phyloP scores from a whole-genome alignment of 2,888 invertebrate species.

The Dione vanillae region DNA sequence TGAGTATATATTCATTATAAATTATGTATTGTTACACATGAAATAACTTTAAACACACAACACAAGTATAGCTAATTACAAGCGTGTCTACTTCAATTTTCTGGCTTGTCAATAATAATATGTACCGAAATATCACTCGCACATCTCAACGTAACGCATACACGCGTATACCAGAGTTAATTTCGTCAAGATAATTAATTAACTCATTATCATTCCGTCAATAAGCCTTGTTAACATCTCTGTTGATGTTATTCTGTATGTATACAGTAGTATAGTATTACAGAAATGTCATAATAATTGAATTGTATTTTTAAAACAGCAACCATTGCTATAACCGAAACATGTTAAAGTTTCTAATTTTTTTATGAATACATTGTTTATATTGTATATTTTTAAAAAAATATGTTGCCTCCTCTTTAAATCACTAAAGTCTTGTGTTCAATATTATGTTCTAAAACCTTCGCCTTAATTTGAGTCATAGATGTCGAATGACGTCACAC shows the following conservation, averaged over 20 bases:
- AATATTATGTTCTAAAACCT: too few species aligned
- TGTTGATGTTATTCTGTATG: background rate
- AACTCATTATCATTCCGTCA: conserved; percentile 15
- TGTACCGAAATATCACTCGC: background rate
- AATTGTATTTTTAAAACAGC: too few species aligned
- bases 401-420: too few species aligned
- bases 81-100: background rate
- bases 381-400: too few species aligned
- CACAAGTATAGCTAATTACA: background rate
- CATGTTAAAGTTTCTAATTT: too few species aligned
- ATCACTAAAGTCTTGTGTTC: too few species aligned
- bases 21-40: background rate
- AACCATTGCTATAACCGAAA: too few species aligned
- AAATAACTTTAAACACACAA: background rate
- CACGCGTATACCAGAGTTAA: background rate
- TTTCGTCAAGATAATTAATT: conserved; percentile 22
- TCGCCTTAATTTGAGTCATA: too few species aligned
- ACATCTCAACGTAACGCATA: background rate
- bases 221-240: conserved; percentile 13
- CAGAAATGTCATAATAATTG: too few species aligned
- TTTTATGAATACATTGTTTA: too few species aligned
- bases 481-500: too few species aligned
- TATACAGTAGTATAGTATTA: background rate
- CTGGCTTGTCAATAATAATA: background rate
- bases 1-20: too few species aligned